A percentile compares a stretch with the other conserved stretches of the same genome.
phyloP scores from a whole-genome alignment of 1,140 invertebrate species.

The Bombus sibiricus region DNA sequence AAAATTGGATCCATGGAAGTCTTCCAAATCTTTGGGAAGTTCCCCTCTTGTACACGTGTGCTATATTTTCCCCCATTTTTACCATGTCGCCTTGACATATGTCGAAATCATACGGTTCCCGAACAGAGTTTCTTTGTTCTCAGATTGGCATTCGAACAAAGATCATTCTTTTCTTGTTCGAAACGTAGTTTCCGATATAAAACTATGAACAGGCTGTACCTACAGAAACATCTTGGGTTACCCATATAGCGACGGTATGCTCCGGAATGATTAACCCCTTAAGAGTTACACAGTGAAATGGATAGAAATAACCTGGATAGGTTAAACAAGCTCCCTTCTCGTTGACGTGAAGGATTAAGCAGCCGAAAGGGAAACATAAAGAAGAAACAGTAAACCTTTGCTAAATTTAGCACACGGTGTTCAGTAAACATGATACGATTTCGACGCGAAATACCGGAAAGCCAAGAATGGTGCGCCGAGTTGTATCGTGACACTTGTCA shows the following conservation, averaged over 20 bases:
- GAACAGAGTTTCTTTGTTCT: neutral
- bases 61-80: neutral
- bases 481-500: neutral
- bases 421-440: constrained; percentile 47
- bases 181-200: neutral
- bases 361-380: constrained; percentile 33
- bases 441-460: constrained; percentile 34
- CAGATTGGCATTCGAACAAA: neutral
- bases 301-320: too few species aligned
- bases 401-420: constrained; percentile 72
- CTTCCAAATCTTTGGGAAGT: neutral
- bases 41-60: neutral
- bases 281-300: neutral
- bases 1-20: neutral
- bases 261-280: constrained; percentile 50
- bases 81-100: neutral
- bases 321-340: constrained; percentile 39
- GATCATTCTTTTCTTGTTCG: too few species aligned
- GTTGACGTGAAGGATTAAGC: constrained; percentile 30
- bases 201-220: neutral
- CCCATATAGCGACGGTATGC: constrained; percentile 1
- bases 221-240: constrained; percentile 7
- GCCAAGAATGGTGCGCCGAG: constrained; percentile 36
- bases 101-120: too few species aligned
- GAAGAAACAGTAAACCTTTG: constrained; percentile 39